These are phyloP conservation scores for Drosophila miranda DNA, from an alignment of 1,140 invertebrate species.

Conservation along the genomic window DNA sequence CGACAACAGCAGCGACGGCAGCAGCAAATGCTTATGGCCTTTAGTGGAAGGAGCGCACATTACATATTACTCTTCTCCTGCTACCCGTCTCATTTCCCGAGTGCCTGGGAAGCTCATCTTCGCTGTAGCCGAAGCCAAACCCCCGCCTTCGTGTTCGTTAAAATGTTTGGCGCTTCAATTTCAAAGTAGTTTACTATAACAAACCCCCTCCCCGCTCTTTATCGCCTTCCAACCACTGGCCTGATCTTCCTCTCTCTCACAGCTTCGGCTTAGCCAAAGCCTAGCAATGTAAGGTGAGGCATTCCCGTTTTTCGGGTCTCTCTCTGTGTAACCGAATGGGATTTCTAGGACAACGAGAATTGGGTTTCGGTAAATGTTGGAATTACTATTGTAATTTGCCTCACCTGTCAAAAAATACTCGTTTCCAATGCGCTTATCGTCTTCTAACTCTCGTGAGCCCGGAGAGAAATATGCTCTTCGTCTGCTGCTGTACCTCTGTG, in stretches of 20 bases:
- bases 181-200: conserved; percentile 79
- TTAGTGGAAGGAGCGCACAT: conserved; percentile 52
- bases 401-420: too few relatives aligned
- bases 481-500: conserved; percentile 3
- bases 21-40: conserved; percentile 64
- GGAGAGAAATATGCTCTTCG: conserved; percentile 35
- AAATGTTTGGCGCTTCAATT: conserved; percentile 78
- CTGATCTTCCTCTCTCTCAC: conserved; percentile 31
- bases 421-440: neutral
- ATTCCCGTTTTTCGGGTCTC: too few relatives aligned
- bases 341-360: too few relatives aligned
- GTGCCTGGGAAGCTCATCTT: conserved; percentile 50
- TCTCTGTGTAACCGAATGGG: too few relatives aligned
- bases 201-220: conserved; percentile 26
- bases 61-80: conserved; percentile 50
- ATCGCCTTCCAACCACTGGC: neutral
- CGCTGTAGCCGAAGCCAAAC: conserved; percentile 17
- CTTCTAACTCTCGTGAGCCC: conserved; percentile 13
- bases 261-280: conserved; percentile 23
- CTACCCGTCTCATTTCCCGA: conserved; percentile 44
- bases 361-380: too few relatives aligned
- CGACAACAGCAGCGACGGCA: conserved; percentile 38
- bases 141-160: conserved; percentile 41
- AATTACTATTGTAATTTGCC: too few relatives aligned
- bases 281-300: too few relatives aligned